Evolutionary conservation across 2,888 invertebrate genomes (phyloP), one percentile per base, ranked within the genome.

Genomic region (Lapara coniferarum): DNA sequence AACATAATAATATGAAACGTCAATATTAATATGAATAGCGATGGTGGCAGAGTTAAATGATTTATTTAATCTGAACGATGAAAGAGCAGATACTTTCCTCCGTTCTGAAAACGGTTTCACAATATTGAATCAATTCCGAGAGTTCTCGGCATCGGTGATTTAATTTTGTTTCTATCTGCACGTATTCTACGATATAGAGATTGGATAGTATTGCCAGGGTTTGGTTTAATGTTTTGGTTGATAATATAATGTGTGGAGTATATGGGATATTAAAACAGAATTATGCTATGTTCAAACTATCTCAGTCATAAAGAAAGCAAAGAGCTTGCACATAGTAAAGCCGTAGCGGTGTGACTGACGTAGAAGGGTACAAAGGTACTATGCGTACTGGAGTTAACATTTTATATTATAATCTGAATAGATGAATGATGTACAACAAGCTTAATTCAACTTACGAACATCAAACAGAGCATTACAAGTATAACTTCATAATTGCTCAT

Each of bases 401-500:
- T 12, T 51, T 14, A 19, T 19, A 19, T 25, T 56, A 25, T 13
- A 25, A 56, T 12, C 37, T 37, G 37, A 37, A 19, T 25, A 56
- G 25, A 56, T 25, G 19, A 10, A 10, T 59, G 30, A 37, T 13
- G 12, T 16, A 59, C 46, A 46, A 5, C 59, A 44, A 0, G 4
- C 46, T 44, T 3, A 16, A 8, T n/a, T 12, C 37, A 37, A 37
- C 37, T 2, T 6, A 37, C 37, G 4, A 37, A 37, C 37, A 46
- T 19, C 46, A 46, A 13, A 5, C 19, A 37, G 63, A 63, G 19
- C 63, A 13, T 46, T 19, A 19, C 63, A 49, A 46, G 63, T 49
- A 19, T 46, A 63, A 63, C 63, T 63, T 63, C 63, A 63, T 63
- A 63, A 49, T 63, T 63, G 49, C 49, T 63, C 63, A 49, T 63